These are phyloP conservation scores for Drosophila ambigua DNA, from an alignment of 1,140 invertebrate genomes.

Conservation along the genomic window DNA sequence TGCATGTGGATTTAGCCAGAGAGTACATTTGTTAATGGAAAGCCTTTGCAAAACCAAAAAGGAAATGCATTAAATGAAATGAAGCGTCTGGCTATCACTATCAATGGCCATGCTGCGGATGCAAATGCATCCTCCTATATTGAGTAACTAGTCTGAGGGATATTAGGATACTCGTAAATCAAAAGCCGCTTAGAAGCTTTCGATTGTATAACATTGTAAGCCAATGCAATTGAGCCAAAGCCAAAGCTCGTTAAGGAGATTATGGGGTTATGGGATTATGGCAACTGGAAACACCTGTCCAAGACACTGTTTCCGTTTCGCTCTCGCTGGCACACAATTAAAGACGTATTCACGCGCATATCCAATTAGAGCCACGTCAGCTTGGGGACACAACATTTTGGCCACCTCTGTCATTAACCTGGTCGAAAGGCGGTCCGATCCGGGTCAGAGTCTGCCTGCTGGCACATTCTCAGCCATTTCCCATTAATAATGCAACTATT, in stretches of 20 bases:
- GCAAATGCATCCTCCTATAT: background rate
- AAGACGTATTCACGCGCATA: conserved; percentile 20
- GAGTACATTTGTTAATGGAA: conserved; percentile 42
- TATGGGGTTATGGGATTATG: background rate
- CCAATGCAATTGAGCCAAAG: conserved; percentile 32
- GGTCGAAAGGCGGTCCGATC: background rate
- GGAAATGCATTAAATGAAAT: conserved; percentile 31
- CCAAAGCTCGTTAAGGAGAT: conserved; percentile 34
- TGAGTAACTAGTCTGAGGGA: too few relatives aligned
- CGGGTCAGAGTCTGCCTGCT: background rate
- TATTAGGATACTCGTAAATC: too few relatives aligned
- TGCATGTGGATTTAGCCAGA: background rate
- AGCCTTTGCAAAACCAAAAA: background rate
- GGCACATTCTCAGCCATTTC: conserved; percentile 2
- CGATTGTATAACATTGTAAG: conserved; percentile 32
- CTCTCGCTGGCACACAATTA: background rate
- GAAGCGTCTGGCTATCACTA: conserved; percentile 7
- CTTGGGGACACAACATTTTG: background rate
- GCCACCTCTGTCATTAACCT: conserved; percentile 4
- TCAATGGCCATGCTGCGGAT: background rate
- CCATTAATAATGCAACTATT: conserved; percentile 29
- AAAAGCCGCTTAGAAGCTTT: conserved; percentile 43
- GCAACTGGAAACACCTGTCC: too few relatives aligned
- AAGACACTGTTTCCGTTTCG: too few relatives aligned
- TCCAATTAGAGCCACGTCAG: conserved; percentile 41